Evolutionary conservation across 2,113 vertebrate genomes (phyloP).

Genomic region (Bubo scandiacus): DNA sequence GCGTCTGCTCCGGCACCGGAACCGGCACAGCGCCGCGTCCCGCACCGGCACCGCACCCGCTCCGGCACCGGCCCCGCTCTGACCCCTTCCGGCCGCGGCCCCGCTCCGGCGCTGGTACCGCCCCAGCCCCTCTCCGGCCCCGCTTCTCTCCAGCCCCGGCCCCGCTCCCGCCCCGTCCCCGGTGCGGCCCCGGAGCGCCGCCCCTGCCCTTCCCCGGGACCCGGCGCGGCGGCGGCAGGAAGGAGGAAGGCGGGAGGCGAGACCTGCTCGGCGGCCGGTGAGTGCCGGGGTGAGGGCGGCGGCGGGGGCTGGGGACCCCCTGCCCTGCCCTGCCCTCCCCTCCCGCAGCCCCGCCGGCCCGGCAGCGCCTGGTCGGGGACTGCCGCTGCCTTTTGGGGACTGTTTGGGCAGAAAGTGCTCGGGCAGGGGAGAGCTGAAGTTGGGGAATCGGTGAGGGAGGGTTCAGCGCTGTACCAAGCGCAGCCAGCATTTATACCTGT

Average conservation of each 20-base stretch:
- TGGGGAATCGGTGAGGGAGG: neutral
- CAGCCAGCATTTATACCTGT: rapidly evolving
- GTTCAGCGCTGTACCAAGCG: rapidly evolving
- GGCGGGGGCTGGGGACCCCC: neutral
- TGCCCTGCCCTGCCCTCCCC: neutral
- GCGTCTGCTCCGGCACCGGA: neutral
- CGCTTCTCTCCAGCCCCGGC: neutral
- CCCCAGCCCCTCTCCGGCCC: neutral
- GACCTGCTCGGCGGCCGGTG: neutral
- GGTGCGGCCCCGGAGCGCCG: neutral
- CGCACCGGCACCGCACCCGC: neutral
- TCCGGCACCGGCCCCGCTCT: neutral
- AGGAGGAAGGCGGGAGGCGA: neutral
- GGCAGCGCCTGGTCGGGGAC: neutral
- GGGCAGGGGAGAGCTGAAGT: neutral
- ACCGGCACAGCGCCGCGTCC: neutral
- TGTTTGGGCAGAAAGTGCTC: neutral
- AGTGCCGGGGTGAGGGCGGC: neutral
- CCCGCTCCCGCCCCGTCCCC: neutral
- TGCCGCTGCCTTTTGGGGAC: neutral
- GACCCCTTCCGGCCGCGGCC: neutral
- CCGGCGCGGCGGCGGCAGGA: neutral
- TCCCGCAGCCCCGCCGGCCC: neutral
- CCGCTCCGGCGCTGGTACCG: neutral
- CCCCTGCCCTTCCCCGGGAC: neutral